Evolutionary conservation across 2,113 vertebrate genomes (phyloP).

Genomic region (Uropsilus gracilis): DNA sequence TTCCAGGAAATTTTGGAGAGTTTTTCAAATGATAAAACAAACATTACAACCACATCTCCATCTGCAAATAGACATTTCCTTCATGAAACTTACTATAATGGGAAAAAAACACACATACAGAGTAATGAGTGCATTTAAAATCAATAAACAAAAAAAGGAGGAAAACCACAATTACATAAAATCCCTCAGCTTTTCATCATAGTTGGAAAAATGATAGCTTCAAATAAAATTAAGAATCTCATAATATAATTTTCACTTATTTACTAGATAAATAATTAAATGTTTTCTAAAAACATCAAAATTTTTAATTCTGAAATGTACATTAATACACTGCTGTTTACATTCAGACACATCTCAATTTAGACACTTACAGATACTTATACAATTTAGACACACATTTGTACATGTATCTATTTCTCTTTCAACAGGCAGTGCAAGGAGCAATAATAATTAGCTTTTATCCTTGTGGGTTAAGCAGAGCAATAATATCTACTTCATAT

Average conservation of each 20-base stretch:
- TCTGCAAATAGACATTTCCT: neutral
- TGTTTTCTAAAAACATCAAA: neutral
- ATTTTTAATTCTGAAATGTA: neutral
- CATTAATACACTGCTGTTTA: neutral
- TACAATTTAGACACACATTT: too few relatives aligned
- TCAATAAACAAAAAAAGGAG: neutral
- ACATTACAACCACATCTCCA: neutral
- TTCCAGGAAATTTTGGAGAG: neutral
- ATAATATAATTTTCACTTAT: neutral
- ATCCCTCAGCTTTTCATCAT: neutral
- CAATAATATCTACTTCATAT: neutral
- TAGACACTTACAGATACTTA: neutral
- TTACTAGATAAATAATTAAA: neutral
- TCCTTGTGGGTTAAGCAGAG: neutral
- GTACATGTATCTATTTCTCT: neutral
- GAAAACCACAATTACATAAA: neutral
- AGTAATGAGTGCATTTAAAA: neutral
- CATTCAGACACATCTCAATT: neutral
- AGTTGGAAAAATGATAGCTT: neutral
- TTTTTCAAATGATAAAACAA: neutral
- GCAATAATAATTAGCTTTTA: slow-evolving; percentile 41
- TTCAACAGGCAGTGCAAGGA: neutral
- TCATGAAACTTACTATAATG: neutral
- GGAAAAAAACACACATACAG: neutral
- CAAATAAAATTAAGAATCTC: neutral